These are phyloP conservation scores for Branchipolynoe longqiensis DNA, from an alignment of 2,888 invertebrate genomes.

Conservation along the genomic window DNA sequence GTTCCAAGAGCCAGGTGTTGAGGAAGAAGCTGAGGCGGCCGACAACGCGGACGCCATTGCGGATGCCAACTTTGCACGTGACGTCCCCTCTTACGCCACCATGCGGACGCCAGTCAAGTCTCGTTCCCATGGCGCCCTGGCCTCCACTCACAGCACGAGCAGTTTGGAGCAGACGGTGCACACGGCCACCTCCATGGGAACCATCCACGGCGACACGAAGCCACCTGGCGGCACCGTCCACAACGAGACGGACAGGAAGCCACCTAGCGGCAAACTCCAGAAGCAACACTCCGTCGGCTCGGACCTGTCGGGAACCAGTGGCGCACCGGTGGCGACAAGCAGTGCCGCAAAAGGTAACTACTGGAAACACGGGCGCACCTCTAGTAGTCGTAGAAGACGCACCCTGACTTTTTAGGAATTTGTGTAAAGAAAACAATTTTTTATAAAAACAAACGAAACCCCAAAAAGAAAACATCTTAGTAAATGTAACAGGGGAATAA, in stretches of 20 bases:
- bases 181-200: slow-evolving; percentile 49
- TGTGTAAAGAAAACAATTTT: too few species aligned
- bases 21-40: slow-evolving; percentile 31
- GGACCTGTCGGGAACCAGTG: slow-evolving; percentile 16
- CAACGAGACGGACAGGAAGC: slow-evolving; percentile 46
- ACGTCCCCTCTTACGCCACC: slow-evolving; percentile 24
- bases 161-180: slow-evolving; percentile 13
- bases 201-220: slow-evolving; percentile 50
- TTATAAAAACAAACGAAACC: too few species aligned
- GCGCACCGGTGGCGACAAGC: too few species aligned
- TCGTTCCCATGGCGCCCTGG: slow-evolving; percentile 20
- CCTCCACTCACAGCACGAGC: slow-evolving; percentile 16
- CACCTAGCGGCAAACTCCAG: slow-evolving; percentile 46
- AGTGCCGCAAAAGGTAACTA: too few species aligned
- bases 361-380: too few species aligned
- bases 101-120: slow-evolving; percentile 40
- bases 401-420: too few species aligned
- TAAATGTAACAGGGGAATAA: too few species aligned
- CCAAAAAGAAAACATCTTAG: too few species aligned
- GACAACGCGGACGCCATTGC: neutral
- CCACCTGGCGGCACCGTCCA: slow-evolving; percentile 43
- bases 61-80: neutral
- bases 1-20: neutral
- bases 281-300: slow-evolving; percentile 31
- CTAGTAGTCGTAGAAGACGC: too few species aligned